phyloP scores from a whole-genome alignment of 1,140 invertebrate species.

The Nebria ingens region DNA sequence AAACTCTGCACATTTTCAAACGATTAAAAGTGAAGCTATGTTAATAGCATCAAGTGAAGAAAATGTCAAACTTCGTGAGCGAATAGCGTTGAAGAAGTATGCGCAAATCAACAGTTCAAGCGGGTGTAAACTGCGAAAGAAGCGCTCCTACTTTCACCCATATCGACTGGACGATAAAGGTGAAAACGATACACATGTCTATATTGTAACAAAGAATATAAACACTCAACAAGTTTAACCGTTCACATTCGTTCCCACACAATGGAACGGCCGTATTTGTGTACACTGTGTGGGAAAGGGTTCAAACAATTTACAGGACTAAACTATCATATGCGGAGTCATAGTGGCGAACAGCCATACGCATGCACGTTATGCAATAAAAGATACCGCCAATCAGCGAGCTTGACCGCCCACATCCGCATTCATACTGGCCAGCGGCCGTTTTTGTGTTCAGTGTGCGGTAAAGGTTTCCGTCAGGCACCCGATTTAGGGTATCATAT shows the following conservation, averaged over 20 bases:
- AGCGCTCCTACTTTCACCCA: not conserved
- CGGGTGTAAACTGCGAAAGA: not conserved
- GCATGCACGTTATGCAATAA: conserved; percentile 45
- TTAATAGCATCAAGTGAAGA: not conserved
- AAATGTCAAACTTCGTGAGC: not conserved
- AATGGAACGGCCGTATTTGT: conserved; percentile 51
- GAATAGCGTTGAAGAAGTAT: not conserved
- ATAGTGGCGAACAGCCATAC: conserved; percentile 57
- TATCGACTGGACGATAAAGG: not conserved
- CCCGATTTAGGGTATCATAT: conserved; percentile 26
- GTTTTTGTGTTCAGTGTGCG: conserved; percentile 25
- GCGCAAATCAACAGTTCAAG: not conserved
- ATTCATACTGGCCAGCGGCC: conserved; percentile 29
- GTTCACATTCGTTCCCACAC: conserved; percentile 44
- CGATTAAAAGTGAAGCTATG: no score
- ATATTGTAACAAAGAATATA: not conserved
- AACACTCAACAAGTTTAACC: not conserved
- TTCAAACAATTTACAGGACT: conserved; percentile 50
- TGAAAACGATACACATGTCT: not conserved
- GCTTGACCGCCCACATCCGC: conserved; percentile 24
- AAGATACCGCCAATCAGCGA: conserved; percentile 38
- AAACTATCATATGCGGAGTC: conserved; percentile 59
- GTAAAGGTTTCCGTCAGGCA: conserved; percentile 23
- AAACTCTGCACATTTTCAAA: no score
- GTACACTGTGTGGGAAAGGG: conserved; percentile 48